Conservation (phyloP, 2,113 vertebrate species). For the Limanda limanda region DNA sequence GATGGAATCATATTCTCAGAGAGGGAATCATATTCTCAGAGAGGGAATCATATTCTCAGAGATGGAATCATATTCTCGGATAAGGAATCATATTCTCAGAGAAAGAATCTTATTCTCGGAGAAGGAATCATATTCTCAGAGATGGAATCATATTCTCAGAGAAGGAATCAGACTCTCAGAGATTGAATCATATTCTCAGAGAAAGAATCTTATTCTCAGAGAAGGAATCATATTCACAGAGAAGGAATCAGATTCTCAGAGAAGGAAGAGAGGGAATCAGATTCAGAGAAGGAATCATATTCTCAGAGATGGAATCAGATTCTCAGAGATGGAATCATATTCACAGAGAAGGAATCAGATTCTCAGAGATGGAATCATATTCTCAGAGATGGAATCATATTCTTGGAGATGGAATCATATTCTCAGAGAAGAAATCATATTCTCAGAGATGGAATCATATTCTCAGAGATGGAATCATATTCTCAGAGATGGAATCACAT, state of each 20-base stretch:
- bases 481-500: constrained; percentile 65
- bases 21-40: constrained; percentile 56
- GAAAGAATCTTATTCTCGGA: too few species aligned
- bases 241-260: constrained; percentile 56
- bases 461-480: constrained; percentile 59
- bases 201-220: constrained; percentile 55
- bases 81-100: constrained; percentile 57
- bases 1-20: constrained; percentile 59
- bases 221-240: constrained; percentile 55
- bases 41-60: constrained; percentile 56
- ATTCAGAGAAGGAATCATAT: constrained; percentile 44
- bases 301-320: constrained; percentile 59
- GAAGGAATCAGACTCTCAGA: constrained; percentile 56
- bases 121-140: constrained; percentile 57
- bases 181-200: constrained; percentile 66
- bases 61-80: too few species aligned
- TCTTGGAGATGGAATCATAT: constrained; percentile 44
- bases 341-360: constrained; percentile 45
- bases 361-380: constrained; percentile 59
- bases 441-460: constrained; percentile 44
- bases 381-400: constrained; percentile 65
- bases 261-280: too few species aligned
- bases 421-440: constrained; percentile 69
- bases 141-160: constrained; percentile 59
- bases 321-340: constrained; percentile 65